phyloP scores from a whole-genome alignment of 1,140 invertebrate species.

The Plectus sambesii region DNA sequence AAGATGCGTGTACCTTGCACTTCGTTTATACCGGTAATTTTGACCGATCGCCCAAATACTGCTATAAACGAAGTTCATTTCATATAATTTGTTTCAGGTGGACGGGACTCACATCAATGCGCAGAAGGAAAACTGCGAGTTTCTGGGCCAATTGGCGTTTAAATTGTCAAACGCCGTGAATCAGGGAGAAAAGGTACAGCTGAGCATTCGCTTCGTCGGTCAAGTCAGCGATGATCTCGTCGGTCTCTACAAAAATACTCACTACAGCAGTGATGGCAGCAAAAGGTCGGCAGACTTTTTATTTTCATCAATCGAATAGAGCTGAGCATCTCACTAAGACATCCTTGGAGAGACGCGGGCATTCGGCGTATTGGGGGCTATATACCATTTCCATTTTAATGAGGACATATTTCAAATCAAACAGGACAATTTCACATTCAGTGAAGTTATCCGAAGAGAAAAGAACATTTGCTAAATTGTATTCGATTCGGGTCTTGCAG shows the following conservation, averaged over 20 bases:
- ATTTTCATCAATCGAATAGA: no score
- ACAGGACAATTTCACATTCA: slow-evolving; percentile 6
- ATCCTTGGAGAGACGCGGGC: no score
- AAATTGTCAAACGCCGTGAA: not conserved
- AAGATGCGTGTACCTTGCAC: no score
- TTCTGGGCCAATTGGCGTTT: slow-evolving; percentile 12
- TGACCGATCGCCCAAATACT: no score
- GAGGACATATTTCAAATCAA: not conserved
- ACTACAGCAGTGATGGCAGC: slow-evolving; percentile 12
- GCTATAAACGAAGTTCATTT: no score
- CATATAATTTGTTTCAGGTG: no score
- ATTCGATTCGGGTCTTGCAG: slow-evolving; percentile 55
- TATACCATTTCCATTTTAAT: no score
- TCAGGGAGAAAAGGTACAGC: not conserved
- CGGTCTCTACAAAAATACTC: slow-evolving; percentile 26
- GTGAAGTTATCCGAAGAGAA: no score
- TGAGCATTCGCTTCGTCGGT: slow-evolving; percentile 14
- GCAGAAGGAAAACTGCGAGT: slow-evolving; percentile 9
- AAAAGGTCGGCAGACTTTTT: slow-evolving; percentile 12
- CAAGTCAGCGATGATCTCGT: slow-evolving; percentile 20
- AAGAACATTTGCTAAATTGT: not conserved
- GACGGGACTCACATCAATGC: slow-evolving; percentile 15
- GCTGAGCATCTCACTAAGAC: no score
- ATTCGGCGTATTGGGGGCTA: no score
- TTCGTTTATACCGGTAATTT: no score